Conservation (phyloP, 2,888 invertebrate species). For the Protonemura montana region DNA sequence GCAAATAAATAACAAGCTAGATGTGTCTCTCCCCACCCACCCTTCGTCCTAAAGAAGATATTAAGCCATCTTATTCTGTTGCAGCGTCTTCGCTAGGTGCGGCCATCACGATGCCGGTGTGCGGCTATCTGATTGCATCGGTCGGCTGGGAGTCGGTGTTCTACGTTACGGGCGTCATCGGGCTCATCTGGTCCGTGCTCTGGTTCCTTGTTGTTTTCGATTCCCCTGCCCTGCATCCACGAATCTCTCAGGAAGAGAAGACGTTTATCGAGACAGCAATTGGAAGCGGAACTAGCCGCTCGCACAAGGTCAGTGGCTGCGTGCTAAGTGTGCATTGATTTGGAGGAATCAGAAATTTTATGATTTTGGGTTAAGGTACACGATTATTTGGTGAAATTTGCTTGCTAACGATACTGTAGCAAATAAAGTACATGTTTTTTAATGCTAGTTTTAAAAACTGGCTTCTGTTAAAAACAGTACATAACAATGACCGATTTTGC, state of each 20-base stretch:
- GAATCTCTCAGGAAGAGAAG: slow-evolving; percentile 77
- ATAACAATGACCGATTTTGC: too few relatives aligned
- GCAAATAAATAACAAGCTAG: too few relatives aligned
- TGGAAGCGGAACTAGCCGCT: slow-evolving; percentile 60
- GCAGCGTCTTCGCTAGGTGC: slow-evolving; percentile 90
- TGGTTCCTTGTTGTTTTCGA: slow-evolving; percentile 86
- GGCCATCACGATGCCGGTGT: slow-evolving; percentile 87
- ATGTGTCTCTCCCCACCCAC: too few relatives aligned
- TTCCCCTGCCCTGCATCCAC: slow-evolving; percentile 82
- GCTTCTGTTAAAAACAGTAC: too few relatives aligned
- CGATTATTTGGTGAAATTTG: too few relatives aligned
- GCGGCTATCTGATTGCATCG: slow-evolving; percentile 80
- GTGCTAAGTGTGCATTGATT: too few relatives aligned
- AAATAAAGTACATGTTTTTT: too few relatives aligned
- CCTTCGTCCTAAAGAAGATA: too few relatives aligned
- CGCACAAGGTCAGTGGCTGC: slow-evolving; percentile 51
- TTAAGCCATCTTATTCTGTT: neutral
- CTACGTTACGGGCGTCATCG: slow-evolving; percentile 82
- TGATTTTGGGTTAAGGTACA: too few relatives aligned
- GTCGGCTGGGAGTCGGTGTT: slow-evolving; percentile 91
- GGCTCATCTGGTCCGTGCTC: slow-evolving; percentile 79
- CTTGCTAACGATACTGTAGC: too few relatives aligned
- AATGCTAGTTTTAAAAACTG: too few relatives aligned
- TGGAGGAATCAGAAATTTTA: too few relatives aligned
- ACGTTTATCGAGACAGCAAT: slow-evolving; percentile 76